Base-by-base conservation (phyloP, 2,888 invertebrate genomes). In the Caradrina clavipalpis region DNA sequence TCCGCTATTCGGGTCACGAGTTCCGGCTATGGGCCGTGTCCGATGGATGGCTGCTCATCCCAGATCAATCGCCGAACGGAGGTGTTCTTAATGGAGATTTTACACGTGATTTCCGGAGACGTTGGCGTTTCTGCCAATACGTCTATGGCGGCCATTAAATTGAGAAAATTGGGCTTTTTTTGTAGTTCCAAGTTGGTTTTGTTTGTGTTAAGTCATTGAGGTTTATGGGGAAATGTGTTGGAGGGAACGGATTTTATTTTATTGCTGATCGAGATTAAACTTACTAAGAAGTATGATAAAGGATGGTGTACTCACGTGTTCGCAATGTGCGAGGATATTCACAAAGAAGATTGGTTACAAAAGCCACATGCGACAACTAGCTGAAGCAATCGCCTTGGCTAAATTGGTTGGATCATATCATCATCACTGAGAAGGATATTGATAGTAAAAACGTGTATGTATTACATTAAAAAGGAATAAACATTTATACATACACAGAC, bases 51-150 rank as follows among this genome's bases (percentile, higher is more conserved):
- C 91, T 91, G 92, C 91, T 94, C 92, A 94, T 95, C 94, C 93
- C 90, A 89, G 92, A 94, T 95, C 94, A 94, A 94, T 94, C 90
- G 89, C 81, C 73, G 83, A 86, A 68, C 87, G 88, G 88, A 92
- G 91, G 89, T 90, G 91, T 89, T 90, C 91, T 90, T 94, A 95
- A 95, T 95, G 93, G 95, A 93, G 94, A 94, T 95, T 95, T 95
- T 94, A 95, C 95, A 94, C 93, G 91, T 95, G 93, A 95, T 94
- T 94, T 95, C 93, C 93, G 92, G 77, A 82, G 77, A 86, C 78
- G 82, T 79, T 86, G 82, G 86, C 86, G 78, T 88, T 87, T 87
- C 84, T 80, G 76, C 87, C 84, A 82, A 89, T 90, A 88, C 89
- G 90, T 92, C 91, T 88, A 85, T 81, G 80, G 82, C 35, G 81